Evolutionary conservation across 30 jellyfish, hydroid and myxozoan genomes (phyloP), one percentile per base, ranked within the genome.

Genomic region (Turritopsis rubra): DNA sequence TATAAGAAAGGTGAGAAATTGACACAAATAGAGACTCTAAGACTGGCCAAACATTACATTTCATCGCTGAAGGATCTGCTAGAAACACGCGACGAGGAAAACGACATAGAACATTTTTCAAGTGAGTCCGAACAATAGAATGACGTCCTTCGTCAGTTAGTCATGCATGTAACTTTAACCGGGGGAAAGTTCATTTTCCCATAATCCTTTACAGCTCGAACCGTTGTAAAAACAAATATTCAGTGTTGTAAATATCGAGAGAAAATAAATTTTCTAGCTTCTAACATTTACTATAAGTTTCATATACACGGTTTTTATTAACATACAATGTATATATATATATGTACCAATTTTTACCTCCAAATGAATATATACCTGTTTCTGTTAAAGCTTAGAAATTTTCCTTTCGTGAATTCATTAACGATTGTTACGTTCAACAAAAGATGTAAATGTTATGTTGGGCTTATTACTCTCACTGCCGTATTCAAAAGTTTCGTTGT

Each of bases 11-110:
- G 95, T 27, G 97, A 94, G 65, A 94, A 89, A 79, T 90, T 94
- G 53, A 94, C 99, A 16, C 99, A 94, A 54, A 94, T 94, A n/a
- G 99, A 94, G 70, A 94, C 99, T 0, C 85, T 94, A 41, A 77
- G 99, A 52, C 96, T 94, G 7, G 99, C 99, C 22, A 89, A 89
- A 84, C 90, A 94, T 86, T 94, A 94, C 83, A 94, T 94, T 72
- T 76, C 91, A 25, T 85, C 95, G 18, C 72, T 94, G 30, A 89
- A 83, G 81, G 99, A 90, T 52, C 86, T 94, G 87, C 95, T 94
- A 66, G 97, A 89, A 19, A 41, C 9, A 5, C 60, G 60, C 60
- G 60, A 41, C 60, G 13, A 41, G 9, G 60, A 41, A 5, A 13
- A 41, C 60, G 60, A 41, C 60, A 13, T 3, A 5, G 13, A 41